These are phyloP conservation scores for Zaprionus africanus DNA, from an alignment of 1,140 invertebrate genomes.

Conservation along the genomic window DNA sequence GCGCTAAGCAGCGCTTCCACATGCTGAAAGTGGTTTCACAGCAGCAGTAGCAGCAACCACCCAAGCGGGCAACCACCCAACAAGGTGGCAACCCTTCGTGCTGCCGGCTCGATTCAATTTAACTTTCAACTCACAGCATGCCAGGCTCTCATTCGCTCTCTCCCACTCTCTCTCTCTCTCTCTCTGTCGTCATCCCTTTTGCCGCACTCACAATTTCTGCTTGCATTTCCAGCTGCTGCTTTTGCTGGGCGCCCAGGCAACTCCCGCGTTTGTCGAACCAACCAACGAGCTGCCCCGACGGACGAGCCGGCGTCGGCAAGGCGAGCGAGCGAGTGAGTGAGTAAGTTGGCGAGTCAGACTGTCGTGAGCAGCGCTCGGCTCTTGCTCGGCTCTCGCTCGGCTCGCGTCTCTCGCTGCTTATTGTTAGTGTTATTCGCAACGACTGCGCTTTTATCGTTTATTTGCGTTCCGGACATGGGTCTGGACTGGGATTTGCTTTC, in stretches of 20 bases:
- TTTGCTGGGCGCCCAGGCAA: conserved; percentile 73
- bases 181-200: conserved; percentile 20
- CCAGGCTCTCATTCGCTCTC: conserved; percentile 10
- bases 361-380: conserved; percentile 8
- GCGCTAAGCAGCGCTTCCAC: conserved; percentile 78
- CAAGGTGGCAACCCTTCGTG: conserved; percentile 57
- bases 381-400: neutral
- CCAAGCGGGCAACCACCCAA: conserved; percentile 53
- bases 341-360: conserved; percentile 46
- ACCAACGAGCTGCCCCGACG: conserved; percentile 65
- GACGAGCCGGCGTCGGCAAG: conserved; percentile 44
- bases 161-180: conserved; percentile 11
- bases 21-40: conserved; percentile 73
- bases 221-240: conserved; percentile 20
- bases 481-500: conserved; percentile 44
- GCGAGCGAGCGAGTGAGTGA: conserved; percentile 43
- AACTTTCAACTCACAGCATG: conserved; percentile 49
- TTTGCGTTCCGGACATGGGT: conserved; percentile 64
- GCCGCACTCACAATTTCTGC: conserved; percentile 45
- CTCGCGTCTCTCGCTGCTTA: conserved; percentile 62
- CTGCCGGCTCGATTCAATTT: conserved; percentile 62
- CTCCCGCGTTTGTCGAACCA: conserved; percentile 81
- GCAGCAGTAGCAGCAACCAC: conserved; percentile 36
- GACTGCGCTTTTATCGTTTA: conserved; percentile 81
- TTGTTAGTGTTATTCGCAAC: conserved; percentile 79